A percentile compares a stretch with the other conserved stretches of the same genome.
Conservation (phyloP, 2,113 vertebrate genomes). For the Eurystomus gularis region DNA sequence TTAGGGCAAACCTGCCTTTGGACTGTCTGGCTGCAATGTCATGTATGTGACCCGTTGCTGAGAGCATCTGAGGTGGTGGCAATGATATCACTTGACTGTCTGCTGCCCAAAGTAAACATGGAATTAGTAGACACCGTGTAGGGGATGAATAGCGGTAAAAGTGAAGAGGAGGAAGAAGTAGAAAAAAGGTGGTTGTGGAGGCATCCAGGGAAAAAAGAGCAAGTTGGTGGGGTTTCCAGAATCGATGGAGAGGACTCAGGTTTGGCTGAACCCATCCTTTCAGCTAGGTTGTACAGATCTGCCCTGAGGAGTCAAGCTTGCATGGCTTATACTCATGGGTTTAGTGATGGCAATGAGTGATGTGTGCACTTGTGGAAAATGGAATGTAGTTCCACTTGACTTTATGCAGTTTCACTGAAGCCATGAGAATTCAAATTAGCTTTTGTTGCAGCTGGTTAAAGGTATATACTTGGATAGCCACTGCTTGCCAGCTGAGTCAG, state of each 20-base stretch:
- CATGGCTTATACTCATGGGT: background rate
- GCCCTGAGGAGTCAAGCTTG: background rate
- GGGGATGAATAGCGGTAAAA: background rate
- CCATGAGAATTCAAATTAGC: background rate
- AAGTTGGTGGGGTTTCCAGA: background rate
- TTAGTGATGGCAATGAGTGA: background rate
- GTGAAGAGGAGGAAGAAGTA: background rate
- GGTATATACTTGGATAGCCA: background rate
- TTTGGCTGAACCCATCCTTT: background rate
- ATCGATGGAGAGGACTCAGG: background rate
- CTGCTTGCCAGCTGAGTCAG: background rate
- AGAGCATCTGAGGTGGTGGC: background rate
- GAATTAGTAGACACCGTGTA: background rate
- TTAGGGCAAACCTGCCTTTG: background rate
- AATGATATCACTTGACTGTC: background rate
- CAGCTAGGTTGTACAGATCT: background rate
- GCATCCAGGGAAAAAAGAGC: background rate
- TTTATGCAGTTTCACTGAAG: background rate
- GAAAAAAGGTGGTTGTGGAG: background rate
- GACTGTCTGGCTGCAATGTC: rapidly evolving
- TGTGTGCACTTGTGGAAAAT: rapidly evolving
- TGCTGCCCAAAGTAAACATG: background rate
- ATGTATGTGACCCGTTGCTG: background rate
- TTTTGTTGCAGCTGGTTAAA: background rate
- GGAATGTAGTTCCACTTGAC: background rate